Percentiles rank a stretch among this genome's conserved stretches.
Conservation (phyloP, 2,797 vertebrate genomes). For the Dallia pectoralis region DNA sequence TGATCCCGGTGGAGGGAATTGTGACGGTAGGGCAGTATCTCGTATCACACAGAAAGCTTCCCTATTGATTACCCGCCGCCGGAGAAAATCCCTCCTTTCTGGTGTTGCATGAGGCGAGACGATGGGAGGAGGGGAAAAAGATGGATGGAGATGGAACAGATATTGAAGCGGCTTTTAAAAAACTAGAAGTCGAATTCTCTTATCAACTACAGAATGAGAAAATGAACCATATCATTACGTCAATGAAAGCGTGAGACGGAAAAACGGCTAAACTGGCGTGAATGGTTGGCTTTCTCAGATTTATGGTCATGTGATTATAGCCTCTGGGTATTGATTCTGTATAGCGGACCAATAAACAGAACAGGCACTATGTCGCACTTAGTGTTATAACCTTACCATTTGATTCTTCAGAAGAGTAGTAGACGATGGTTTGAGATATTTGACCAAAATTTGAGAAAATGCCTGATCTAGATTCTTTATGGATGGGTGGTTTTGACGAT, state of each 20-base stretch:
- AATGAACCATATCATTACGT: not conserved
- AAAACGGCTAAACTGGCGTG: not conserved
- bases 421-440: not conserved
- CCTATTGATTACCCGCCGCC: slow-evolving; percentile 55
- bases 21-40: slow-evolving; percentile 63
- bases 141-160: not conserved
- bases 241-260: slow-evolving; percentile 2
- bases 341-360: slow-evolving; percentile 37
- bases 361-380: slow-evolving; percentile 17
- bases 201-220: not conserved
- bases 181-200: not conserved
- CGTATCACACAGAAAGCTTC: slow-evolving; percentile 60
- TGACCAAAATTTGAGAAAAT: not conserved
- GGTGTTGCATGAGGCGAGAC: slow-evolving; percentile 56
- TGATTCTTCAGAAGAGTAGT: slow-evolving; percentile 16
- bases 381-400: slow-evolving; percentile 22
- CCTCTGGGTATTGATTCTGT: slow-evolving; percentile 47
- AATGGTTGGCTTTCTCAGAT: slow-evolving; percentile 17
- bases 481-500: not conserved
- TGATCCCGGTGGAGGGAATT: slow-evolving; percentile 53
- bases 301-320: slow-evolving; percentile 21
- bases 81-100: slow-evolving; percentile 44
- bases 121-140: slow-evolving; percentile 17
- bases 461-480: not conserved
- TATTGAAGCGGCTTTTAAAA: not conserved